Evolutionary conservation across 2,797 vertebrate genomes (phyloP), one percentile per base, ranked within the genome.

Genomic region (Pitangus sulphuratus): DNA sequence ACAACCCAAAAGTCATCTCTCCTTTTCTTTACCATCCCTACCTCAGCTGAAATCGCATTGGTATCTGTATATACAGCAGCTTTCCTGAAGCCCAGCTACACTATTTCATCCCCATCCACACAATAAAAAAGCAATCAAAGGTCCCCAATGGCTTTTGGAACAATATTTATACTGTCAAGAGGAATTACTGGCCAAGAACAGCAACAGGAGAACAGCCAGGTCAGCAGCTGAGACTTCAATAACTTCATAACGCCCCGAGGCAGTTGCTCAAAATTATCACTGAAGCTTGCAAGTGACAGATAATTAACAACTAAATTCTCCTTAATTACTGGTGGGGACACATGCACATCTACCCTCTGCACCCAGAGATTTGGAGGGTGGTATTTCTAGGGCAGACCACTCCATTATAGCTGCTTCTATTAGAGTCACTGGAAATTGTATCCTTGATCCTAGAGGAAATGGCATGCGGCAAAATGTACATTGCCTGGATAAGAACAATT

Each of bases 151-250:
- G 53, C 62, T 82, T 96, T 90, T 61, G 82, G 15, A 96, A 37
- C 45, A 92, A 70, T 90, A 90, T 95, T 95, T 92, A 85, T 35
- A 89, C 83, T 84, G 68, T 80, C 74, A 87, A 87, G 61, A 95
- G 58, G 66, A 94, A 92, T 85, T 92, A 84, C 42, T 64, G 64
- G 58, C 74, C 83, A 89, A 87, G 62, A 95, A 84, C 48, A 91
- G 48, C 71, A 92, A 81, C 48, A 95, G 76, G 47, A 89, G 74
- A 91, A 69, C 31, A 93, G 91, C 83, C 90, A 95, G 93, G 83
- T 94, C 96, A 94, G 83, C 90, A 91, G 90, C 74, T 75, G 90
- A 90, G 71, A 92, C 33, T 95, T 90, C 78, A 95, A 40, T 89
- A 77, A 94, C 78, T 96, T 94, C 53, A 8, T 50, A 77, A 90